Evolutionary conservation across 2,888 invertebrate species (phyloP), one percentile per base, ranked within the genome.

Genomic region (Cephus rjabovi): DNA sequence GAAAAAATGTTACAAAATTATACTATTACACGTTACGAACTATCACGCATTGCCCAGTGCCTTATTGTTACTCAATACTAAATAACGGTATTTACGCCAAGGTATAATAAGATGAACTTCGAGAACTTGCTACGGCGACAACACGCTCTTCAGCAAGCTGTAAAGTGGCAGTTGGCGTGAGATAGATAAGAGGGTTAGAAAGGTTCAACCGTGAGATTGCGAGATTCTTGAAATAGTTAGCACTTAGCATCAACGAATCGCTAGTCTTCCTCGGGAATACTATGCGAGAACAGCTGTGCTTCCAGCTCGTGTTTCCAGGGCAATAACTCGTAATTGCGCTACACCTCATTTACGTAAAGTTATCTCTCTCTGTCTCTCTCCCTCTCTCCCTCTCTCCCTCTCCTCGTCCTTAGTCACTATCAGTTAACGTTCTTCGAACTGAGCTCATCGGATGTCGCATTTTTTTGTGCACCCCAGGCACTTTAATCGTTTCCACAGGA

Each of bases 171-270:
- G 81, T 82, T 82, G 81, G 80, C 81, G 86, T 83, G 76, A 76
- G 86, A 86, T 84, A 87, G 87, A 89, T 88, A 87, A 87, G 84
- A 75, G 30, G 86, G 84, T 84, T 84, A 85, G 80, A 75, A 82
- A 84, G 82, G 87, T 85, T 86, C 85, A 83, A 80, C 82, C 82
- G 83, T 83, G 86, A 89, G 87, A 88, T 87, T 84, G 83, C 85
- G 83, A 86, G 86, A 88, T 88, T 88, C 87, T 86, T 83, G 82
- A 88, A 88, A 89, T 88, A 86, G 85, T 87, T 86, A 77, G 56
- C 56, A 56, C 74, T 74, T 69, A 85, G 84, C 85, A 87, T 87
- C 86, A 86, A 86, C 86, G 86, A 86, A 86, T 86, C 83, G 69
- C 56, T 37, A 75, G 77, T 69, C 70, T 56, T 56, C 9, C 56